These are phyloP conservation scores for Orycteropus afer DNA, from an alignment of 2,113 vertebrate genomes.

Conservation along the genomic window DNA sequence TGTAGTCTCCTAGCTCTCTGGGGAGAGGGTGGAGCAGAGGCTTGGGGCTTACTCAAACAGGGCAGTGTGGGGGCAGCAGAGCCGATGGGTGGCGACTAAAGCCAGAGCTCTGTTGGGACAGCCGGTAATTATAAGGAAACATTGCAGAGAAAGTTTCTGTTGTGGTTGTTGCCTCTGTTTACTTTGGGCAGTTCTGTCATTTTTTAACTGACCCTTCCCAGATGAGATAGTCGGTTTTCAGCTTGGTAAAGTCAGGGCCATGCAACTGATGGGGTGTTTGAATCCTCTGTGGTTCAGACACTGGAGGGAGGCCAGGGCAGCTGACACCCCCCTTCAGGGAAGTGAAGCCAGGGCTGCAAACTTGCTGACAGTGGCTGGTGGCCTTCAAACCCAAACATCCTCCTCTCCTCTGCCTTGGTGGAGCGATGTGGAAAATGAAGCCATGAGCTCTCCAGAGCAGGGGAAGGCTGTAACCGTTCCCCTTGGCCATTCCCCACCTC, in stretches of 20 bases:
- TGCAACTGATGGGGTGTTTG: constrained; percentile 12
- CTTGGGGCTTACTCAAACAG: background rate
- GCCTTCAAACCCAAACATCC: constrained; percentile 63
- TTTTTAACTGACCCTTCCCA: constrained; percentile 73
- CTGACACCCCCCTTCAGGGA: constrained; percentile 46
- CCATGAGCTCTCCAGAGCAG: background rate
- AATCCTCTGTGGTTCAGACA: background rate
- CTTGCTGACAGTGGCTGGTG: constrained; percentile 59
- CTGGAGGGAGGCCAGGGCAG: constrained; percentile 47
- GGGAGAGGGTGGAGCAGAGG: background rate
- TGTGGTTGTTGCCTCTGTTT: constrained; percentile 65
- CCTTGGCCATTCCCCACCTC: background rate
- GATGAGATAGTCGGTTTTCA: constrained; percentile 48
- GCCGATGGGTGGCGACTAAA: background rate
- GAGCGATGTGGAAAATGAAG: background rate
- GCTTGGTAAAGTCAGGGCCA: constrained; percentile 48
- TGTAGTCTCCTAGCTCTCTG: background rate
- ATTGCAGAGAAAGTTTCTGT: constrained; percentile 52
- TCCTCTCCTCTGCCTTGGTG: background rate
- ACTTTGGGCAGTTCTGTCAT: constrained; percentile 66
- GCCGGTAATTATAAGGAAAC: constrained; percentile 50
- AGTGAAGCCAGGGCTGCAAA: constrained; percentile 63
- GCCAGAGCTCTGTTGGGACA: background rate
- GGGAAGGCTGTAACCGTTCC: background rate
- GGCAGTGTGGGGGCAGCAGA: background rate